Evolutionary conservation across 2,113 vertebrate genomes (phyloP).

Genomic region (Sciurus niger): DNA sequence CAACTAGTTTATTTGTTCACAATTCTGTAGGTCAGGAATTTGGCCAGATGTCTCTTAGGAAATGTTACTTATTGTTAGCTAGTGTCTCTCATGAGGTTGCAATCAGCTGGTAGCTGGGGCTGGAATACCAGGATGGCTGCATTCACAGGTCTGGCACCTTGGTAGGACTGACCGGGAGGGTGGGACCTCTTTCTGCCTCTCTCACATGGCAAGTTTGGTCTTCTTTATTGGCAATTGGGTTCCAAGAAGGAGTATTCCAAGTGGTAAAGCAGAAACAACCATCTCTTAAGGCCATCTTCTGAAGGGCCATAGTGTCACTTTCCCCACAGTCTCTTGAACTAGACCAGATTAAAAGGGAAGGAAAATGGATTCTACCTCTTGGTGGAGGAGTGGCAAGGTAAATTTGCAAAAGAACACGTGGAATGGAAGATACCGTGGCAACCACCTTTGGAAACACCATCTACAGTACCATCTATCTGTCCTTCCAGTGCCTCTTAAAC

Average conservation of each 20-base stretch:
- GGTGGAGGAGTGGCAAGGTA: background rate
- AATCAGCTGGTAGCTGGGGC: background rate
- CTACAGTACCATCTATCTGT: background rate
- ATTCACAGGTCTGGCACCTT: background rate
- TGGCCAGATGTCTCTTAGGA: background rate
- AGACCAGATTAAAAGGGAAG: background rate
- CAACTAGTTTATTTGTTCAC: slow-evolving; percentile 51
- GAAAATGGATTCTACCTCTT: background rate
- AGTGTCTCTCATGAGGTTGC: background rate
- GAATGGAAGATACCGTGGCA: background rate
- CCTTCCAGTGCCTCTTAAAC: background rate
- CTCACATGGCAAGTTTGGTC: background rate
- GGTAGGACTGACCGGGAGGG: background rate
- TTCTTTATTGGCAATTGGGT: background rate
- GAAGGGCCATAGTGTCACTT: background rate
- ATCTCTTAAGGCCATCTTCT: background rate
- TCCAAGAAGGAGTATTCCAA: slow-evolving; percentile 39
- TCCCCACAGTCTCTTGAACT: background rate
- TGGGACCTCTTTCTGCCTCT: background rate
- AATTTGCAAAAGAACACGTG: background rate
- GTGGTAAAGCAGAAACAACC: background rate
- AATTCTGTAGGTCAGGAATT: slow-evolving; percentile 24
- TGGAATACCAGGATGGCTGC: background rate
- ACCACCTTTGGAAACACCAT: background rate
- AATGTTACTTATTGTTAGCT: background rate